These are phyloP conservation scores for Alentia gelatinosa DNA, from an alignment of 2,888 invertebrate genomes.

Conservation along the genomic window DNA sequence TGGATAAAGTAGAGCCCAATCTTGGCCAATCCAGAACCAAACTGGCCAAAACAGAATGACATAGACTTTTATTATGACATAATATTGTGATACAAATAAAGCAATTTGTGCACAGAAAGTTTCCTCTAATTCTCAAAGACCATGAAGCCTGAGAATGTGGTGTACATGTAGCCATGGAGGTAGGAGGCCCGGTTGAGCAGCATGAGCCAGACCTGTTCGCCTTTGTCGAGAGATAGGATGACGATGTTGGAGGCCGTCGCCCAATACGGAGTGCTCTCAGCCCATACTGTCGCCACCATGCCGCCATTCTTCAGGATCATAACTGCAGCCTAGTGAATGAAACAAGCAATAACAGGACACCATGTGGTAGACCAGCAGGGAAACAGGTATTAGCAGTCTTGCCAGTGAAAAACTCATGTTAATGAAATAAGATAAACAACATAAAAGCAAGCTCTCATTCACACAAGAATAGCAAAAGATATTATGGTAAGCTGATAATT, in stretches of 20 bases:
- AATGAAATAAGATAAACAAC: no score
- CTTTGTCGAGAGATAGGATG: constrained; percentile 49
- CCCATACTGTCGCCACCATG: constrained; percentile 79
- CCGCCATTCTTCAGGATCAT: constrained; percentile 71
- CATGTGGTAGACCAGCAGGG: no score
- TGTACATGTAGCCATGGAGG: constrained; percentile 80
- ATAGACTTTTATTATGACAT: no score
- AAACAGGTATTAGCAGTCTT: no score
- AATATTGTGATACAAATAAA: neutral
- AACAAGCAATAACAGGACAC: no score
- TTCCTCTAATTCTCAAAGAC: constrained; percentile 69
- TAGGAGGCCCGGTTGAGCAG: constrained; percentile 74
- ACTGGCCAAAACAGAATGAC: no score
- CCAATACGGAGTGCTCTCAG: constrained; percentile 79
- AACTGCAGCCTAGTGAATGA: constrained; percentile 74
- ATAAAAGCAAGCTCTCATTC: no score
- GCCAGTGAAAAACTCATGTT: no score
- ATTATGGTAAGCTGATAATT: no score
- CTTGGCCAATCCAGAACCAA: no score
- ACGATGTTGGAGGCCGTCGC: constrained; percentile 69
- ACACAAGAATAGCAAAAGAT: no score
- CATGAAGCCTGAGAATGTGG: constrained; percentile 78
- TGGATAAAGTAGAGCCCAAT: no score
- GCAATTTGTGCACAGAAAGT: neutral
- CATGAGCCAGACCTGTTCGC: constrained; percentile 64